Evolutionary conservation across 23 tunicate genomes (phyloP).

Genomic region (Halocynthia roretzi): DNA sequence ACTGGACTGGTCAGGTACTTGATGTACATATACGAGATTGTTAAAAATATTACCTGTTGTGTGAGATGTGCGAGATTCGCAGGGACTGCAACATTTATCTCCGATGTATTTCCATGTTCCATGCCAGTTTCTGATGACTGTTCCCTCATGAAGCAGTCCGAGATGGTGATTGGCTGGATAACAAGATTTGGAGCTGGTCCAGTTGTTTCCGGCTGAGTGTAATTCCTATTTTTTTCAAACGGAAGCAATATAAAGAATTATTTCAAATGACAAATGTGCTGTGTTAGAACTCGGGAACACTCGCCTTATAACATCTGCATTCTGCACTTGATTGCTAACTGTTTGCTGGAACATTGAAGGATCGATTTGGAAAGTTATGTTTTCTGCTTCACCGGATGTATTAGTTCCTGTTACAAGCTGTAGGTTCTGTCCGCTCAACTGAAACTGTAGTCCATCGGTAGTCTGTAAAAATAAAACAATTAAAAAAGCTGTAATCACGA

Average conservation of each 20-base stretch:
- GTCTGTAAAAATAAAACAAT: neutral
- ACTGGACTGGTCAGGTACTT: too few species aligned
- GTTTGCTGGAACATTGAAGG: conserved; percentile 52
- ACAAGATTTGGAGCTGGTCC: conserved; percentile 60
- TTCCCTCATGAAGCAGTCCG: conserved; percentile 1
- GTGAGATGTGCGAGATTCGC: conserved; percentile 50
- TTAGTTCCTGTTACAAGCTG: conserved; percentile 9
- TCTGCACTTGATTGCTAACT: conserved; percentile 1
- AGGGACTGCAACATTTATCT: conserved; percentile 66
- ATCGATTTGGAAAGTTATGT: conserved; percentile 67
- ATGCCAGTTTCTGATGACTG: neutral
- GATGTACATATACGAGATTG: too few species aligned
- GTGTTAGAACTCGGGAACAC: neutral
- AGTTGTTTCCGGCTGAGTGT: conserved; percentile 11
- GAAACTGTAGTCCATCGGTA: conserved; percentile 34
- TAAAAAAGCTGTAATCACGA: too few species aligned
- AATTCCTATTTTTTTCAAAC: neutral
- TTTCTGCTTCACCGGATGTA: conserved; percentile 18
- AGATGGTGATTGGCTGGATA: conserved; percentile 53
- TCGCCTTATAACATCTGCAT: conserved; percentile 17
- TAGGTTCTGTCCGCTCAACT: conserved; percentile 26
- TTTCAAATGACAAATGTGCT: neutral
- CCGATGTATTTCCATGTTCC: conserved; percentile 22
- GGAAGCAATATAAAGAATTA: neutral
- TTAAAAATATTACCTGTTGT: conserved; percentile 33